A percentile compares a stretch with the other conserved stretches of the same genome.
These are phyloP conservation scores for Lutjanus argentimaculatus DNA, from an alignment of 2,797 vertebrate species.

Conservation along the genomic window DNA sequence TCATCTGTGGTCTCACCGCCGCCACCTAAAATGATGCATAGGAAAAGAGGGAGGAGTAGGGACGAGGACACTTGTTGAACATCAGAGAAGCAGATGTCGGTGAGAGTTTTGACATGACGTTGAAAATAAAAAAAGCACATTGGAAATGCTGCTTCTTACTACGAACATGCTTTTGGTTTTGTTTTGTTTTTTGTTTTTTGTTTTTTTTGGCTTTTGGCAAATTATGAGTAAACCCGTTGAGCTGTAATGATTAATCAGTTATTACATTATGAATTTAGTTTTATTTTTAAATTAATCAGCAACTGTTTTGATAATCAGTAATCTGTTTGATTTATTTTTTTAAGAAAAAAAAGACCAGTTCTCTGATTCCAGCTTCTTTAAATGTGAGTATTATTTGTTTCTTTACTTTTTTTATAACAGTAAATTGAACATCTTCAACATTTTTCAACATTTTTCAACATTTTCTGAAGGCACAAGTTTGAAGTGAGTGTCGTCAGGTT, in stretches of 20 bases:
- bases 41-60: conserved; percentile 1
- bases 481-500: not conserved
- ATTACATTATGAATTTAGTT: too few relatives aligned
- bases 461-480: not conserved
- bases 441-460: too few relatives aligned
- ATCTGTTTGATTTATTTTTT: too few relatives aligned
- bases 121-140: not conserved
- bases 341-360: too few relatives aligned
- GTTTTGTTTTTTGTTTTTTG: not conserved
- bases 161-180: not conserved
- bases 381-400: too few relatives aligned
- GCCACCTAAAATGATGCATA: conserved; percentile 10
- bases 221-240: not conserved
- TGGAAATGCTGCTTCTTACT: not conserved
- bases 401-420: too few relatives aligned
- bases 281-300: too few relatives aligned
- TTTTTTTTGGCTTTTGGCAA: not conserved
- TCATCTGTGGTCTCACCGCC: conserved; percentile 15
- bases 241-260: too few relatives aligned
- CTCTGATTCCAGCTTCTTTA: too few relatives aligned
- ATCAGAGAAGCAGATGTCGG: conserved; percentile 1
- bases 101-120: not conserved
- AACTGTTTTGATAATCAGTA: too few relatives aligned
- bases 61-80: not conserved
- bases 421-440: too few relatives aligned